These are phyloP conservation scores for Drosophila nr. perissopoda DNA, from an alignment of 2,888 invertebrate genomes.

Conservation along the genomic window DNA sequence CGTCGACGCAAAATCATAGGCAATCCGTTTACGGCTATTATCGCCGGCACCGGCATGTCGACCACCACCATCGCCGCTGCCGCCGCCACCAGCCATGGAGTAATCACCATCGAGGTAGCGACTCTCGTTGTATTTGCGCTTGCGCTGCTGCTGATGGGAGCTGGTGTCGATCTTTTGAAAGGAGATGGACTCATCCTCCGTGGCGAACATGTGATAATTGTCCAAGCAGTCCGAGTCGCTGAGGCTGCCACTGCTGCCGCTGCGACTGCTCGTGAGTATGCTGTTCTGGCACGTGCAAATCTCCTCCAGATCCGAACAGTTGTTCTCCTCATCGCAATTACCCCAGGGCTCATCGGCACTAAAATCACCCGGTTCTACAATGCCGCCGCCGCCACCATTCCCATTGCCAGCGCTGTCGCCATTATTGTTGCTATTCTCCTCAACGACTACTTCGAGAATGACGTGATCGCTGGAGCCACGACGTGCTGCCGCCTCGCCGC, in stretches of 20 bases:
- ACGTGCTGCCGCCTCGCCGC: constrained; percentile 40
- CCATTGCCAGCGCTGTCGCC: constrained; percentile 2
- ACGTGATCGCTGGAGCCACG: constrained; percentile 50
- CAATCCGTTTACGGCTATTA: constrained; percentile 84
- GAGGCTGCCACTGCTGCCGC: constrained; percentile 80
- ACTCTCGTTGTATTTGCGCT: constrained; percentile 84
- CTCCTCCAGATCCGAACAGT: constrained; percentile 83
- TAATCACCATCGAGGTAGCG: constrained; percentile 78
- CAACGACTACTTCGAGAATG: constrained; percentile 63
- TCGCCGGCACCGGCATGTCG: constrained; percentile 52
- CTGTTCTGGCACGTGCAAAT: constrained; percentile 84
- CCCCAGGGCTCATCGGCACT: constrained; percentile 83
- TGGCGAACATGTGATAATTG: constrained; percentile 51
- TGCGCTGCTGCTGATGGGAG: constrained; percentile 76
- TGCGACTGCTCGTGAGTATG: constrained; percentile 64
- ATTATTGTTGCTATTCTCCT: constrained; percentile 47
- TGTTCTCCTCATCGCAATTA: constrained; percentile 85
- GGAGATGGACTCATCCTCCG: constrained; percentile 16
- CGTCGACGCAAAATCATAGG: constrained; percentile 83
- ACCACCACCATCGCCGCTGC: constrained; percentile 17
- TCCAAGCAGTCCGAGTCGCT: constrained; percentile 77
- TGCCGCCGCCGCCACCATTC: constrained; percentile 24
- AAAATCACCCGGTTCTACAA: constrained; percentile 66
- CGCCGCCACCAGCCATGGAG: constrained; percentile 55
- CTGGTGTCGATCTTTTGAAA: constrained; percentile 32